These are phyloP conservation scores for Atrichornis clamosus DNA, from an alignment of 2,113 vertebrate species.

Conservation along the genomic window DNA sequence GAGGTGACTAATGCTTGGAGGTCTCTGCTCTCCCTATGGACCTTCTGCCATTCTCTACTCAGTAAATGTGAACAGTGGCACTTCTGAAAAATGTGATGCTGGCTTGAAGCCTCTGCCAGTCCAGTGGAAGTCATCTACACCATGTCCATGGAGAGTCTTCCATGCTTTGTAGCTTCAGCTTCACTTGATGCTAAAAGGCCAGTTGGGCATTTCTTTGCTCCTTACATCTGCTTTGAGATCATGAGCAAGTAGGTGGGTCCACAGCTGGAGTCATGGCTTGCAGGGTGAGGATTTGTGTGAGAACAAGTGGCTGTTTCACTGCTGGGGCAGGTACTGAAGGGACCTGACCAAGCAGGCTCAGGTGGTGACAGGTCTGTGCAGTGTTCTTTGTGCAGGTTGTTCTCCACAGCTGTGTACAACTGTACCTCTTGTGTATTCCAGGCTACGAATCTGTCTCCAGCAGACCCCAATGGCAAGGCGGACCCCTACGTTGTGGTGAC, in stretches of 20 bases:
- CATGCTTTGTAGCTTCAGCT: not conserved
- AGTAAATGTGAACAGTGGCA: not conserved
- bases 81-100: not conserved
- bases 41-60: not conserved
- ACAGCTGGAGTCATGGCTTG: not conserved
- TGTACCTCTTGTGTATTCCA: conserved; percentile 54
- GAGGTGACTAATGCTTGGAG: not conserved
- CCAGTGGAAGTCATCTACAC: not conserved
- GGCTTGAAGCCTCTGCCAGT: not conserved
- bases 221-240: not conserved
- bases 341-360: rapidly evolving
- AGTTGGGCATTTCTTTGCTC: not conserved
- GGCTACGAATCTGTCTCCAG: conserved; percentile 88
- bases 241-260: not conserved
- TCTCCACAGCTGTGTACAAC: not conserved
- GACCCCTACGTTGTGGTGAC: conserved; percentile 90
- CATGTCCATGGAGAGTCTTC: not conserved
- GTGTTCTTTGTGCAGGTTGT: not conserved
- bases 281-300: not conserved
- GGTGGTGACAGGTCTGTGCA: not conserved
- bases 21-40: not conserved
- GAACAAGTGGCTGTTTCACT: not conserved
- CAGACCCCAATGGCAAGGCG: conserved; percentile 89
- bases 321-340: not conserved
- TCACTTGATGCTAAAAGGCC: not conserved